Conservation (phyloP, 2,888 invertebrate species). For the Sphinx pinastri region DNA sequence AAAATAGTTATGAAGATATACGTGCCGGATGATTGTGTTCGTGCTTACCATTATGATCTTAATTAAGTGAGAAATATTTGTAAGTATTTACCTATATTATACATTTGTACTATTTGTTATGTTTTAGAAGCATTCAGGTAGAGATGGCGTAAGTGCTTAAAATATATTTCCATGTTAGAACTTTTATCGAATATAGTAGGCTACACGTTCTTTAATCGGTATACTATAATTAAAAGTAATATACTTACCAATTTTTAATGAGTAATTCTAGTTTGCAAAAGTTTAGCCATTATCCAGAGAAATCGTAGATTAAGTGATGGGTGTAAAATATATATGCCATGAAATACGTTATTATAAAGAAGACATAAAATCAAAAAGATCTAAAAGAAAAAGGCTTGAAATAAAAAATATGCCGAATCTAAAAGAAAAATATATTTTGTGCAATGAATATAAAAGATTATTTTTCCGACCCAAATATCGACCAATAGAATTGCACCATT, state of each 20-base stretch:
- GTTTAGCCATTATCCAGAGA: no score
- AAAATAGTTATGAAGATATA: background rate
- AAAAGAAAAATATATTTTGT: background rate
- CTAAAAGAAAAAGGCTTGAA: no score
- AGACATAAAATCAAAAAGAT: no score
- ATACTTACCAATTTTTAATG: no score
- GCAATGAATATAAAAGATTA: background rate
- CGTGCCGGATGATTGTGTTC: background rate
- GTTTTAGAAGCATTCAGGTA: slow-evolving; percentile 9
- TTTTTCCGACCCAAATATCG: no score
- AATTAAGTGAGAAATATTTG: slow-evolving; percentile 8
- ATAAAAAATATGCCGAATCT: background rate
- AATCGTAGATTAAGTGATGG: no score
- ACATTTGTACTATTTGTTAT: slow-evolving; percentile 15
- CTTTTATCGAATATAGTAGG: background rate
- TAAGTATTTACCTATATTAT: slow-evolving; percentile 4
- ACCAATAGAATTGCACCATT: no score
- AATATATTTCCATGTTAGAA: slow-evolving; percentile 5
- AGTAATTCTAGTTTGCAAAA: no score
- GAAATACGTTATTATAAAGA: no score
- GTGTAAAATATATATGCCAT: no score
- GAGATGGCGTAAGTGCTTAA: slow-evolving; percentile 16
- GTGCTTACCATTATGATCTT: background rate
- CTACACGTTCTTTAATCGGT: no score
- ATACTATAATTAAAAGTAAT: no score